Evolutionary conservation across 2,888 invertebrate genomes (phyloP).

Genomic region (Lissocephala sabroskyi): DNA sequence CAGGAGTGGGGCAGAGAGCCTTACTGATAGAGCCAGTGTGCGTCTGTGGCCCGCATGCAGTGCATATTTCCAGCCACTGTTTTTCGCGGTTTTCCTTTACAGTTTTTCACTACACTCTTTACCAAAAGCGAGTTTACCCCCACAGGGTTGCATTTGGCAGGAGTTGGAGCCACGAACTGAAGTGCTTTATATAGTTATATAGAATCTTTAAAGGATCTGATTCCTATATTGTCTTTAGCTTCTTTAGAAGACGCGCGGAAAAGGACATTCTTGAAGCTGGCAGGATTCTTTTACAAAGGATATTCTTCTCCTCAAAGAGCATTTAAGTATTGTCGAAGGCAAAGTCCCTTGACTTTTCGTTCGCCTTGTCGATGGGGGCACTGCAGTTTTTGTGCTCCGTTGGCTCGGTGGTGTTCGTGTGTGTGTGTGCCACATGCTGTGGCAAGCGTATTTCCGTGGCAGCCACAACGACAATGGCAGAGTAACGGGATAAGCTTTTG

Average conservation of each 20-base stretch:
- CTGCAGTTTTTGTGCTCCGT: conserved; percentile 3
- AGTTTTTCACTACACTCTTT: no score
- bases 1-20: conserved; percentile 9
- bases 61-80: conserved; percentile 24
- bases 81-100: conserved; percentile 17
- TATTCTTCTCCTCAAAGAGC: no score
- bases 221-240: no score
- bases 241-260: no score
- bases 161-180: no score
- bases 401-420: conserved; percentile 6
- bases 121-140: no score
- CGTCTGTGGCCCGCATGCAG: conserved; percentile 11
- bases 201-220: no score
- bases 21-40: conserved; percentile 21
- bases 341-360: conserved; percentile 3
- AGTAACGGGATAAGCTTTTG: conserved; percentile 63
- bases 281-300: no score
- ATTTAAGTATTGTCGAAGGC: background rate
- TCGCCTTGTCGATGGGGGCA: conserved; percentile 22
- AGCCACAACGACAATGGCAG: conserved; percentile 23
- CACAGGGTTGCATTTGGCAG: no score
- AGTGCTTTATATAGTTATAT: no score
- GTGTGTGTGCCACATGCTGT: conserved; percentile 51
- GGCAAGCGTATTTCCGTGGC: conserved; percentile 56
- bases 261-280: no score